Percentiles rank a stretch among this genome's conserved stretches.
These are phyloP conservation scores for Mamestra configurata DNA, from an alignment of 1,140 invertebrate genomes.

Conservation along the genomic window DNA sequence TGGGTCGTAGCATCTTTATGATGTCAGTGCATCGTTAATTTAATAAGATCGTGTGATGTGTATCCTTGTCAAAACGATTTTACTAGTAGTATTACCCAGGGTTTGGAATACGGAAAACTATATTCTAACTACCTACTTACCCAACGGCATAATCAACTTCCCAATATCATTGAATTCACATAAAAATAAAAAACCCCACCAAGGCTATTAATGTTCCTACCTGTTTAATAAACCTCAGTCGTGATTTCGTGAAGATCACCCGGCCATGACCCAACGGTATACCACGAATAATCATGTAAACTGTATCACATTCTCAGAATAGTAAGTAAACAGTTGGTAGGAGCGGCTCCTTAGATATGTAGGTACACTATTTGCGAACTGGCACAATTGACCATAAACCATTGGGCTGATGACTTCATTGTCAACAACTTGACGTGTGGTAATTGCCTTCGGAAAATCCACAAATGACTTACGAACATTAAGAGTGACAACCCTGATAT, in stretches of 20 bases:
- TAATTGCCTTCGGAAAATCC: slow-evolving; percentile 11
- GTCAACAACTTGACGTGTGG: background rate
- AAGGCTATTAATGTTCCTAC: no score
- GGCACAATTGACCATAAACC: slow-evolving; percentile 23
- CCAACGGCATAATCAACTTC: no score
- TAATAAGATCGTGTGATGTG: background rate
- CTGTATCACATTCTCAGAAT: background rate
- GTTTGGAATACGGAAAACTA: no score
- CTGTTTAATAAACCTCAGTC: background rate
- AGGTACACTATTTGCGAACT: background rate
- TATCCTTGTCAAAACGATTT: background rate
- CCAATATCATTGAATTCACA: no score
- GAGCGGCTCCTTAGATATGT: background rate
- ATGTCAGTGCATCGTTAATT: background rate
- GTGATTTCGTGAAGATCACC: no score
- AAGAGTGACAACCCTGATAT: slow-evolving; percentile 9
- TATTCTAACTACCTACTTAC: no score
- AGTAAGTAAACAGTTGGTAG: background rate
- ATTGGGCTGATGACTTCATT: slow-evolving; percentile 13
- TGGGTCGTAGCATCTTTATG: background rate
- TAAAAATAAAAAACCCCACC: no score
- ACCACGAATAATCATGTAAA: background rate
- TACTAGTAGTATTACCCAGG: background rate
- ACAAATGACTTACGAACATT: slow-evolving; percentile 19
- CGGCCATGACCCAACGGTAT: background rate